Base-by-base conservation (phyloP, 1,140 invertebrate genomes). In the Meloidogyne hapla region DNA sequence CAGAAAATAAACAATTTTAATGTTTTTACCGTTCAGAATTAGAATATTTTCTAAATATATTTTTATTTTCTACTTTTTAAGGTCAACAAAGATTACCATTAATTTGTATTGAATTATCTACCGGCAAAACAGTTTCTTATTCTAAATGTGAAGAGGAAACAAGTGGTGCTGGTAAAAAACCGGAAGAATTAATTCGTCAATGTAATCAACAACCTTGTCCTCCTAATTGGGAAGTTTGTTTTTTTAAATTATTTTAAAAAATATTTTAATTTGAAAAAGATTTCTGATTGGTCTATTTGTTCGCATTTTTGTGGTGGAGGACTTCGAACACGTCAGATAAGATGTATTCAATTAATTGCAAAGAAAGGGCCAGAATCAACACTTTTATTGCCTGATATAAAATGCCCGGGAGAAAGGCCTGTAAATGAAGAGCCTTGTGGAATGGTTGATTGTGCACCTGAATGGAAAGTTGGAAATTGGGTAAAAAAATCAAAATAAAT, bases 191-290 rank as follows among this genome's bases (percentile, higher is more conserved):
- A 63, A 93, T 94, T n/a, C 90, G 93, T 77, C 93, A 93, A 0
- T 97, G 94, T 88, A 96, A 96, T 85, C 94, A 95, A 83, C 91
- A 94, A 76, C 93, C 94, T 0, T 97, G 94, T 87, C 88, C 89
- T 26, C 88, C 90, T 9, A 79, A 83, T 77, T 88, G 87, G 81
- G 75, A 77, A 63, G 69, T 75, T 42, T 66, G 38, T 69, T 13
- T 75, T 76, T 15, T 74, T 21, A n/a, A 21, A 48, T 76, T 77
- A 13, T 5, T 15, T 40, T 23, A 56, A 48, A 71, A 76, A 71
- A 42, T 28, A 42, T 71, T 72, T 25, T 45, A 26, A 61, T 61
- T 61, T 9, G 1, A 69, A 69, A 48, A 72, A 69, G 56, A 68
- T 79, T 83, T 40, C 26, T 86, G 82, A 74, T 78, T 86, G 78